Conservation (phyloP, 2,113 vertebrate genomes). For the Passer domesticus region DNA sequence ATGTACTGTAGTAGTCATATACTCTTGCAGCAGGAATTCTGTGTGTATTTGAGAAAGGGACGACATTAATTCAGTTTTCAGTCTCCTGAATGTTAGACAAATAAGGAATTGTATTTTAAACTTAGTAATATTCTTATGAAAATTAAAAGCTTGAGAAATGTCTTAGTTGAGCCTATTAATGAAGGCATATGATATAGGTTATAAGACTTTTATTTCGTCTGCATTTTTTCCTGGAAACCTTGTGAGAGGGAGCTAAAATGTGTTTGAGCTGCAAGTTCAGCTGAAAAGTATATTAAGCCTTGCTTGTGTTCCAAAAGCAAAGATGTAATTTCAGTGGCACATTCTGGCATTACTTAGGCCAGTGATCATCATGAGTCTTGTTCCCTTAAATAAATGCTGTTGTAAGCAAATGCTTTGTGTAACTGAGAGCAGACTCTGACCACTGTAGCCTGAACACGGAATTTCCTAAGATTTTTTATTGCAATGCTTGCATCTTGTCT, state of each 20-base stretch:
- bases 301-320: not conserved
- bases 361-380: not conserved
- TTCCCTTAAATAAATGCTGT: not conserved
- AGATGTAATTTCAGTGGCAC: not conserved
- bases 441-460: not conserved
- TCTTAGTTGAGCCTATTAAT: not conserved
- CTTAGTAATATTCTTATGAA: not conserved
- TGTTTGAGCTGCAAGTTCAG: not conserved
- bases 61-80: not conserved
- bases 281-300: not conserved
- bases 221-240: not conserved
- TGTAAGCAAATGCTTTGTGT: not conserved
- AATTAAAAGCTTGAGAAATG: not conserved
- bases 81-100: not conserved
- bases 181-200: not conserved
- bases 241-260: not conserved
- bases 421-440: not conserved
- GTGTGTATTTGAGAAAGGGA: not conserved
- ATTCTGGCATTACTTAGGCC: not conserved
- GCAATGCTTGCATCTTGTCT: not conserved
- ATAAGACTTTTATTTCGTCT: not conserved
- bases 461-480: not conserved
- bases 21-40: constrained; percentile 24
- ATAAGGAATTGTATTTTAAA: not conserved
- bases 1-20: constrained; percentile 9